Evolutionary conservation across 2,113 vertebrate species (phyloP).

Genomic region (Actinemys pallida): DNA sequence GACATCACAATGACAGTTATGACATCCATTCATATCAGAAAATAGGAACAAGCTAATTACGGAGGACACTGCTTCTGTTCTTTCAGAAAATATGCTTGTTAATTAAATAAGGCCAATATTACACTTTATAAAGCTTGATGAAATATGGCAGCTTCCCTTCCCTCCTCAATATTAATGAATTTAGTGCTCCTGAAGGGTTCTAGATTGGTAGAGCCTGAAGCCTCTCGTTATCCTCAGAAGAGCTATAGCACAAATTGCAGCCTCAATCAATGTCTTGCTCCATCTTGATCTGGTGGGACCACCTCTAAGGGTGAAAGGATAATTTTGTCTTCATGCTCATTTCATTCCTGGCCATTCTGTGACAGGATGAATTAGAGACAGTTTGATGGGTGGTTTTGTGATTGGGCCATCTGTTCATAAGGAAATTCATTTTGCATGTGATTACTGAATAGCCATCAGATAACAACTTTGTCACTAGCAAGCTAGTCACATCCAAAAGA

Average conservation of each 20-base stretch:
- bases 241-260: background rate
- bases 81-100: background rate
- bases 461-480: background rate
- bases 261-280: background rate
- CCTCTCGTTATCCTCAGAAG: background rate
- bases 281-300: background rate
- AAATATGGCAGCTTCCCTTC: too few species aligned
- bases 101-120: background rate
- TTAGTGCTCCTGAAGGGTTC: background rate
- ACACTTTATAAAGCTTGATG: background rate
- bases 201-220: background rate
- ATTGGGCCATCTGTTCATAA: background rate
- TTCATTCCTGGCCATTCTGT: background rate
- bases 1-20: background rate
- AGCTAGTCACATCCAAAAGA: background rate
- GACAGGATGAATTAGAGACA: accelerated
- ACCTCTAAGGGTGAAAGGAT: background rate
- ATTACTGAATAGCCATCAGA: background rate
- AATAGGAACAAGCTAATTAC: background rate
- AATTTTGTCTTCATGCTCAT: background rate
- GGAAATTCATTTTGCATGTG: background rate
- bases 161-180: background rate
- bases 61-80: background rate
- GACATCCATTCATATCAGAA: constrained; percentile 49
- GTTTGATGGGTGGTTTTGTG: background rate